Conservation (phyloP, 2,113 vertebrate species). For the Typhlomys cinereus region DNA sequence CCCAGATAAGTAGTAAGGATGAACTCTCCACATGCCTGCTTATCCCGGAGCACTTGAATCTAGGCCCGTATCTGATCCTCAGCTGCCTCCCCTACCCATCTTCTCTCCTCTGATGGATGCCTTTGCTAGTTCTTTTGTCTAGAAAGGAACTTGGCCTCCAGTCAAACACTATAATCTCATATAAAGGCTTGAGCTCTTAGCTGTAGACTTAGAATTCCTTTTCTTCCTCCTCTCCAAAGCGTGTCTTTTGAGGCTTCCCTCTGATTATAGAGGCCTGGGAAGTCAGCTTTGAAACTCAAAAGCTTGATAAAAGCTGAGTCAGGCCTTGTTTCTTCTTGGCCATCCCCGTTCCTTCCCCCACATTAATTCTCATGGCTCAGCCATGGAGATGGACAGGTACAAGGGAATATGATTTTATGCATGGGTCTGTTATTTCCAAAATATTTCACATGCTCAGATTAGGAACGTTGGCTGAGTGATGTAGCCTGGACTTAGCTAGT, state of each 20-base stretch:
- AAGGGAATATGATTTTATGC: neutral
- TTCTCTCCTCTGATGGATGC: neutral
- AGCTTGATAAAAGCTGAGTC: neutral
- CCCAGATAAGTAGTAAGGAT: neutral
- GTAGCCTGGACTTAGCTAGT: neutral
- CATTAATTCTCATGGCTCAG: neutral
- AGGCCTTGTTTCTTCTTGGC: neutral
- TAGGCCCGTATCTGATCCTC: neutral
- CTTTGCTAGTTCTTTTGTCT: neutral
- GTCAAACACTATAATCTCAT: neutral
- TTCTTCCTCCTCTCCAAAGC: neutral
- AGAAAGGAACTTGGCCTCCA: neutral
- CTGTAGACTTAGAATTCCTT: conserved; percentile 18
- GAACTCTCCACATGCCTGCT: neutral
- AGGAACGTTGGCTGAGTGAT: neutral
- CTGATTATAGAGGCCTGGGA: neutral
- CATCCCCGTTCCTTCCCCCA: neutral
- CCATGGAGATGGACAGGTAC: neutral
- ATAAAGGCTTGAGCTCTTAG: neutral
- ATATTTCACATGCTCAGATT: neutral
- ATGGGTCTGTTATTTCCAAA: neutral
- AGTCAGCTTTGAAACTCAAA: conserved; percentile 19
- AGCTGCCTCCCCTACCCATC: neutral
- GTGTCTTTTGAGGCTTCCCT: neutral
- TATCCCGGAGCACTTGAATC: neutral